These are phyloP conservation scores for Platycercus adscitus DNA, from an alignment of 2,113 vertebrate genomes.

Conservation along the genomic window DNA sequence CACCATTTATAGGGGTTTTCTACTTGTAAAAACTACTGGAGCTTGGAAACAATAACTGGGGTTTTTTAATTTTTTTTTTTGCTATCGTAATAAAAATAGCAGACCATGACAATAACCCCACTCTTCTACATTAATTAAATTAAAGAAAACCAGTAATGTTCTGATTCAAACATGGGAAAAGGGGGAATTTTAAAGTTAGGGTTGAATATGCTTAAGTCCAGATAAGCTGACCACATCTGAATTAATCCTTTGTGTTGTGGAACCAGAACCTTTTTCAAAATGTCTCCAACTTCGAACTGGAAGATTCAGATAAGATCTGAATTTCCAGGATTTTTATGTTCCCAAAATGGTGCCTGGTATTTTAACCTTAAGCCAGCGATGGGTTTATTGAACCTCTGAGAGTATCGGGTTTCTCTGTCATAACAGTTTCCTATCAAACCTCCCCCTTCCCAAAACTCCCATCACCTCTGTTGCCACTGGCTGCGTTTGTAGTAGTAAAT, in stretches of 20 bases:
- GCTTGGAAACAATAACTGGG: background rate
- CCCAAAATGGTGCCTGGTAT: background rate
- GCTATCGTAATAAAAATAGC: constrained; percentile 38
- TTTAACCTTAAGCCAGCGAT: background rate
- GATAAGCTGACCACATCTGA: fast-evolving
- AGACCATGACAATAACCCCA: background rate
- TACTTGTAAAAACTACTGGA: background rate
- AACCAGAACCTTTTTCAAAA: background rate
- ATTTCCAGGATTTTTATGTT: background rate
- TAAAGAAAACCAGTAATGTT: background rate
- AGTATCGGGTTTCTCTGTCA: background rate
- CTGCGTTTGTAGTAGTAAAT: background rate
- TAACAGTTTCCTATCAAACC: background rate
- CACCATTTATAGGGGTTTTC: constrained; percentile 25
- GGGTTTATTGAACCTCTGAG: background rate
- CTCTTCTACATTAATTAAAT: background rate
- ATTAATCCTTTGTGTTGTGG: background rate
- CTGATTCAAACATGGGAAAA: background rate
- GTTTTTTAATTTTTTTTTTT: background rate
- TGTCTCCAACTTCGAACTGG: background rate
- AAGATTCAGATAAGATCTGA: background rate
- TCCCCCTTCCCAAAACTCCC: background rate
- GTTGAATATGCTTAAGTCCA: background rate
- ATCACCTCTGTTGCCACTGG: background rate
- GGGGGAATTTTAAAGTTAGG: background rate